These are phyloP conservation scores for Pandemis heparana DNA, from an alignment of 2,888 invertebrate species.

Conservation along the genomic window DNA sequence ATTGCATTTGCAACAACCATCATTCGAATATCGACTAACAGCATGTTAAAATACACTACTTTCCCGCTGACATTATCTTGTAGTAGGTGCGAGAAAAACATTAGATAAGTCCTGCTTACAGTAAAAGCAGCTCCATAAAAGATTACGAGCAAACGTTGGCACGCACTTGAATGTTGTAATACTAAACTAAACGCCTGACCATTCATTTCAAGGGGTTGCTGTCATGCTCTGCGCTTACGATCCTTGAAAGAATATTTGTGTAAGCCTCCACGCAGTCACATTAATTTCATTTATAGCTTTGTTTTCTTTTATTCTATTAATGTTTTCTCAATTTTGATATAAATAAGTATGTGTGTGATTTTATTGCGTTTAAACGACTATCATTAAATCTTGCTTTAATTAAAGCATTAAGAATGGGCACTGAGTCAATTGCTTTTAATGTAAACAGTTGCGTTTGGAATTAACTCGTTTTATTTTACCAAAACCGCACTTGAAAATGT, in stretches of 20 bases:
- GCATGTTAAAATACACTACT: conserved; percentile 16
- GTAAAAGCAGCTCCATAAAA: conserved; percentile 44
- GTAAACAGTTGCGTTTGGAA: background rate
- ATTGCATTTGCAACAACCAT: background rate
- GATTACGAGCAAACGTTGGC: conserved; percentile 42
- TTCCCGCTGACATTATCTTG: conserved; percentile 19
- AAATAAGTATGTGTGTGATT: background rate
- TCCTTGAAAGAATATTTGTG: conserved; percentile 21
- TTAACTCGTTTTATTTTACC: background rate
- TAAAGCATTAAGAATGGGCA: background rate
- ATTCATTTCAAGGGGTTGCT: conserved; percentile 27
- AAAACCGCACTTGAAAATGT: background rate
- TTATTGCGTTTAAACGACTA: background rate
- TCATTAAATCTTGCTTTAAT: background rate
- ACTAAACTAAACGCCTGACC: conserved; percentile 37
- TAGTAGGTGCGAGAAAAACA: conserved; percentile 38
- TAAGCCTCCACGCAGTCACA: background rate
- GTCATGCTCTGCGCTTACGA: conserved; percentile 20
- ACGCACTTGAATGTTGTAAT: conserved; percentile 39
- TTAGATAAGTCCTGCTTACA: conserved; percentile 37
- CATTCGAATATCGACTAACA: no score
- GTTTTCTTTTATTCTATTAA: background rate
- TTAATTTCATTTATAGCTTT: background rate
- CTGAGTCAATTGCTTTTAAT: no score
- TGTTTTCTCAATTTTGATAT: background rate